Conservation (phyloP, 2,797 vertebrate species). For the Xenopus petersii region DNA sequence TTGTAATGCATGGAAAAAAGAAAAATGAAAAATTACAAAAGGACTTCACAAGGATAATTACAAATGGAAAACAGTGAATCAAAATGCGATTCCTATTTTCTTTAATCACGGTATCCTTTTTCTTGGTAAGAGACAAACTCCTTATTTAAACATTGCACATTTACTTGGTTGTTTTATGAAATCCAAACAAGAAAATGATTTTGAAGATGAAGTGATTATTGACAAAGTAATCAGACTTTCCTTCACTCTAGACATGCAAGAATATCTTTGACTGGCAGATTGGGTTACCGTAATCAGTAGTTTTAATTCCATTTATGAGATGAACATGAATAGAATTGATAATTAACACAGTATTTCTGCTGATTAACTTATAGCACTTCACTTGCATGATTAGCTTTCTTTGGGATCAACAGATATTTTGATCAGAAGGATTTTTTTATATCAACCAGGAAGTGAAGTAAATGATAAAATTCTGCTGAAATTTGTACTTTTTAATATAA, state of each 20-base stretch:
- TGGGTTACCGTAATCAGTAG: conserved; percentile 4
- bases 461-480: too few species aligned
- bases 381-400: too few species aligned
- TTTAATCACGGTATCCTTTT: conserved; percentile 63
- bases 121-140: conserved; percentile 53
- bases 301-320: not conserved
- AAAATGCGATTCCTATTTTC: conserved; percentile 60
- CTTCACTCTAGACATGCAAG: not conserved
- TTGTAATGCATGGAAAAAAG: conserved; percentile 59
- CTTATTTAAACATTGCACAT: conserved; percentile 56
- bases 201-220: conserved; percentile 28
- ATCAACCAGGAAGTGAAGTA: too few species aligned
- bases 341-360: conserved; percentile 1
- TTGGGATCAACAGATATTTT: too few species aligned
- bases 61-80: conserved; percentile 61
- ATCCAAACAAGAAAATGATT: conserved; percentile 29
- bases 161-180: conserved; percentile 43
- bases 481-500: too few species aligned
- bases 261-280: not conserved
- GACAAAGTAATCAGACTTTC: conserved; percentile 27
- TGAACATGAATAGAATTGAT: not conserved
- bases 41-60: conserved; percentile 67
- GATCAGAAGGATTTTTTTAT: too few species aligned
- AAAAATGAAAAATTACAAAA: conserved; percentile 63
- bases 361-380: not conserved